Conservation (phyloP, 2,797 vertebrate species). For the Coccyzus lansbergi region DNA sequence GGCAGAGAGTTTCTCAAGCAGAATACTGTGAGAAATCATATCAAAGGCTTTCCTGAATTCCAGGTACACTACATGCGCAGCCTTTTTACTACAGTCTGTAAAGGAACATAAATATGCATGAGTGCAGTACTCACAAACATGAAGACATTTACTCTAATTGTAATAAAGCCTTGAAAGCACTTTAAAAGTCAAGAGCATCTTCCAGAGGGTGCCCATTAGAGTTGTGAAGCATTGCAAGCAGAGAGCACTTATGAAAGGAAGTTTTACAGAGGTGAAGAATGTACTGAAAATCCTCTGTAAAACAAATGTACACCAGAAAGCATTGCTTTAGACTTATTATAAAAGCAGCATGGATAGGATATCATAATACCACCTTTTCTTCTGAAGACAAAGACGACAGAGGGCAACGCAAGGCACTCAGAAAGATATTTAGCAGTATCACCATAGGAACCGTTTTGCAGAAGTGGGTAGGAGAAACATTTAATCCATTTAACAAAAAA, state of each 20-base stretch:
- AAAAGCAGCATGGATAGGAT: neutral
- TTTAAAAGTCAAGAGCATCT: neutral
- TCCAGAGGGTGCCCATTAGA: neutral
- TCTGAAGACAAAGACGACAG: neutral
- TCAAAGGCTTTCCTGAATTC: no score
- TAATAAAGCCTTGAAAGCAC: neutral
- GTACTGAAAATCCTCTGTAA: neutral
- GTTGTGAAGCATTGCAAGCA: neutral
- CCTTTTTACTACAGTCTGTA: neutral
- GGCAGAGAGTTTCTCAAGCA: no score
- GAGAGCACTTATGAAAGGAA: neutral
- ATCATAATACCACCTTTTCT: neutral
- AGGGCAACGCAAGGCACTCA: constrained; percentile 4
- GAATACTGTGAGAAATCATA: no score
- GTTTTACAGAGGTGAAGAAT: neutral
- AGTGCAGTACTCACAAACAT: neutral
- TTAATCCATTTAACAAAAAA: neutral
- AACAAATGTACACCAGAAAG: neutral
- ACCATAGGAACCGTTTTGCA: constrained; percentile 56
- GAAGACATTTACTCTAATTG: neutral
- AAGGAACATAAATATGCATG: neutral
- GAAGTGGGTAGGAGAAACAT: neutral
- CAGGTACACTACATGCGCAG: no score
- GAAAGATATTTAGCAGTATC: constrained; percentile 1
- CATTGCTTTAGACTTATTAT: neutral